These are phyloP conservation scores for Pentalonia nigronervosa DNA, from an alignment of 1,140 invertebrate genomes.

Conservation along the genomic window DNA sequence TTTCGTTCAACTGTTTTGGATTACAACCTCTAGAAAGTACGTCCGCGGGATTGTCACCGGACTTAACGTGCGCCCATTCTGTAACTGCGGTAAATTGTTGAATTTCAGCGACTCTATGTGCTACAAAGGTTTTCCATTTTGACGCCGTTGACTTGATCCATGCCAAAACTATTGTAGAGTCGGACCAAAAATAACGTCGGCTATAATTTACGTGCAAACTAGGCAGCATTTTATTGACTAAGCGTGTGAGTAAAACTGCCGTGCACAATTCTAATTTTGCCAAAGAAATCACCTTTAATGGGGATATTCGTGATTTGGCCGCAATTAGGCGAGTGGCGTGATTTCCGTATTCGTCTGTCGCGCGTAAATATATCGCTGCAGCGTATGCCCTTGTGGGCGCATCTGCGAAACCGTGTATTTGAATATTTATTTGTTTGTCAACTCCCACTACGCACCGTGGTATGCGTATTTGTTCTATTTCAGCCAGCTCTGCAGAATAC, in stretches of 20 bases:
- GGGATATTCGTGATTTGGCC: background rate
- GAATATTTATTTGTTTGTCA: background rate
- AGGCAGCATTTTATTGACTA: background rate
- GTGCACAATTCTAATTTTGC: slow-evolving; percentile 21
- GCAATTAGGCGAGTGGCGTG: background rate
- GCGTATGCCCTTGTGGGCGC: slow-evolving; percentile 40
- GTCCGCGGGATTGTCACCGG: slow-evolving; percentile 65
- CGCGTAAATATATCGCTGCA: slow-evolving; percentile 43
- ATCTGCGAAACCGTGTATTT: slow-evolving; percentile 56
- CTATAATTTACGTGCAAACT: background rate
- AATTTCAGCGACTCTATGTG: slow-evolving; percentile 64
- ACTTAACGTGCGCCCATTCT: slow-evolving; percentile 64
- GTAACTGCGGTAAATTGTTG: slow-evolving; percentile 59
- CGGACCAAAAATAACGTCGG: slow-evolving; percentile 58
- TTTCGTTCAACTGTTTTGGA: slow-evolving; percentile 55
- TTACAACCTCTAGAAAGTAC: slow-evolving; percentile 63
- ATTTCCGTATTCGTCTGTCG: background rate
- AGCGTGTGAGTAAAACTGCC: background rate
- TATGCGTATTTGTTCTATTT: slow-evolving; percentile 50
- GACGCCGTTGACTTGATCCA: slow-evolving; percentile 61
- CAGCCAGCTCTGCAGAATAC: background rate
- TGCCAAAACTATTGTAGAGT: slow-evolving; percentile 58
- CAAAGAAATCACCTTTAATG: background rate
- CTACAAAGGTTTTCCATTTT: slow-evolving; percentile 64
- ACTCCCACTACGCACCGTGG: slow-evolving; percentile 27